Evolutionary conservation across 2,888 invertebrate species (phyloP).

Genomic region (Trissolcus japonicus): DNA sequence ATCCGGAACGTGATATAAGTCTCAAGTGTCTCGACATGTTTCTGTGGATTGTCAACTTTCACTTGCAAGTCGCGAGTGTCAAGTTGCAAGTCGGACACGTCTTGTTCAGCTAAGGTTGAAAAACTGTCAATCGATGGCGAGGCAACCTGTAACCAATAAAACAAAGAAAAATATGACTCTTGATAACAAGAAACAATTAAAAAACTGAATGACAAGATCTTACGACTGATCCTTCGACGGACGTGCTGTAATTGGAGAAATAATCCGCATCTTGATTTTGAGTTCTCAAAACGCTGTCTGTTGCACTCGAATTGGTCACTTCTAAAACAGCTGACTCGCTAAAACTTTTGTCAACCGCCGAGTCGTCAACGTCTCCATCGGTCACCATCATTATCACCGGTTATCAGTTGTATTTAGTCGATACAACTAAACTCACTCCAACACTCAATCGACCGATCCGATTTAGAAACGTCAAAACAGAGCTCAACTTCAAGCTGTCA

Average conservation of each 20-base stretch:
- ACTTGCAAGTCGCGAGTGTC: conserved; percentile 81
- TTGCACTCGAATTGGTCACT: conserved; percentile 64
- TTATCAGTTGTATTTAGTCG: neutral
- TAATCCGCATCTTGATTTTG: conserved; percentile 70
- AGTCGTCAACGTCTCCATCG: conserved; percentile 65
- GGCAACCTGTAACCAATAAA: conserved; percentile 76
- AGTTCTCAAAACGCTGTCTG: conserved; percentile 65
- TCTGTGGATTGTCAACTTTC: conserved; percentile 84
- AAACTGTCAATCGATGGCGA: conserved; percentile 81
- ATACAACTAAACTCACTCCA: neutral
- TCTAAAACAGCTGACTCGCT: conserved; percentile 70
- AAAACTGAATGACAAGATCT: conserved; percentile 39
- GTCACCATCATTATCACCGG: conserved; percentile 66
- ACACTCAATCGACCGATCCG: neutral
- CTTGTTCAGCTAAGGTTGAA: conserved; percentile 80
- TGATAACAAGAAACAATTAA: neutral
- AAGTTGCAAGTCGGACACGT: conserved; percentile 78
- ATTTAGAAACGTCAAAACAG: neutral
- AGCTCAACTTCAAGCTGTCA: conserved; percentile 9
- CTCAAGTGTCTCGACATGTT: conserved; percentile 83
- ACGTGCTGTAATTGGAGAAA: conserved; percentile 72
- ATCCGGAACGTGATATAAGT: conserved; percentile 84
- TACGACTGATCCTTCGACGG: conserved; percentile 73
- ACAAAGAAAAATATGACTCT: neutral
- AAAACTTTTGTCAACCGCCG: conserved; percentile 57